phyloP scores from a whole-genome alignment of 2,888 invertebrate genomes.

The Netelia inedita region DNA sequence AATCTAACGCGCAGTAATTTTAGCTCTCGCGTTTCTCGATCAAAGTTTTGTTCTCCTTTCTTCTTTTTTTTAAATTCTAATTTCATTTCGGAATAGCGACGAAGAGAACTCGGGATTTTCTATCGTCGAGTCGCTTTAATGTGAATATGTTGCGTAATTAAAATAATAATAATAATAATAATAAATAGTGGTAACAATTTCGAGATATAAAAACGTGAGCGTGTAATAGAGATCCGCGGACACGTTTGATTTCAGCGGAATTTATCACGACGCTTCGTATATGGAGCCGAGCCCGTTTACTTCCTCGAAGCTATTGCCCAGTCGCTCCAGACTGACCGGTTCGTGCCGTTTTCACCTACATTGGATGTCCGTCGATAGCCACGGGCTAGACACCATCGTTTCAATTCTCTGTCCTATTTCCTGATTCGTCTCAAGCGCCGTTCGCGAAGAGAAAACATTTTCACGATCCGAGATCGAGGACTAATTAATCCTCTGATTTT shows the following conservation, averaged over 20 bases:
- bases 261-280: constrained; percentile 18
- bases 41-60: background rate
- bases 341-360: constrained; percentile 57
- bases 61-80: background rate
- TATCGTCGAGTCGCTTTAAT: background rate
- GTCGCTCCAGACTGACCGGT: constrained; percentile 59
- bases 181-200: constrained; percentile 3
- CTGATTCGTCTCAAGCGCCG: background rate
- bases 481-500: background rate
- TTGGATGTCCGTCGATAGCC: background rate
- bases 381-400: constrained; percentile 2
- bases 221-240: constrained; percentile 4
- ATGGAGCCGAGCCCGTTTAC: constrained; percentile 39
- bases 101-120: background rate
- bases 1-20: background rate
- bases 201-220: background rate
- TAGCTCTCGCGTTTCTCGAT: background rate
- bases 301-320: constrained; percentile 32
- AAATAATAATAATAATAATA: constrained; percentile 13
- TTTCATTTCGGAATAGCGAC: background rate
- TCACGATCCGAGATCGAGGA: background rate
- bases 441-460: background rate
- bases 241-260: constrained; percentile 22
- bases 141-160: background rate
- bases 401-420: background rate